Evolutionary conservation across 2,797 vertebrate species (phyloP).

Genomic region (Schizothorax lantsangensis): DNA sequence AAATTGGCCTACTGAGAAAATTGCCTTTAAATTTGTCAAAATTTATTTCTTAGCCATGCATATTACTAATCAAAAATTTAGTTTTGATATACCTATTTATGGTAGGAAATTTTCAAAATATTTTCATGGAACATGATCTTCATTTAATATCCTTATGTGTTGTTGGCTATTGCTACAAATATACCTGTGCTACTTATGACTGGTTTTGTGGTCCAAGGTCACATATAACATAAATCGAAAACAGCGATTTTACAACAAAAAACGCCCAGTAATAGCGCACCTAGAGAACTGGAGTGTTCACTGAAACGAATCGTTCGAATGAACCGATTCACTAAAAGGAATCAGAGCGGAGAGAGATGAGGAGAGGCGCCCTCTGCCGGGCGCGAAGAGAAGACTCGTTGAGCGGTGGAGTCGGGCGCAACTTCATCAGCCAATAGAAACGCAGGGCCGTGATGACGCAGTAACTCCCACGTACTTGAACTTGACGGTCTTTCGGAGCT

Average conservation of each 20-base stretch:
- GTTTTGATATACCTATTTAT: neutral
- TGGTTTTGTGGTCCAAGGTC: neutral
- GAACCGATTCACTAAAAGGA: constrained; percentile 3
- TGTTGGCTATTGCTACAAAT: no score
- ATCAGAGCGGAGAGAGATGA: constrained; percentile 44
- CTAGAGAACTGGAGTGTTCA: neutral
- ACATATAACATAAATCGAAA: neutral
- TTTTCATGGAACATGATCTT: neutral
- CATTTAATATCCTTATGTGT: no score
- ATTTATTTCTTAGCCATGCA: no score
- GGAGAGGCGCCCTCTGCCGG: constrained; percentile 75
- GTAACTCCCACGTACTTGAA: constrained; percentile 27
- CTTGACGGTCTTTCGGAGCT: neutral
- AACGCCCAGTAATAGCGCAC: neutral
- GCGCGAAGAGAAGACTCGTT: neutral
- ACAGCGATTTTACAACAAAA: neutral
- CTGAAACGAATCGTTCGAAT: neutral
- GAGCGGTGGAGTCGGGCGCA: neutral
- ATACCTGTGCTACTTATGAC: no score
- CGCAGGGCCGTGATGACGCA: constrained; percentile 36
- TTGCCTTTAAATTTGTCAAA: no score
- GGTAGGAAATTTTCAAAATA: neutral
- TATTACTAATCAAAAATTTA: no score
- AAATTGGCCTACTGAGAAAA: neutral
- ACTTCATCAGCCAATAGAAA: constrained; percentile 40